A percentile compares a stretch with the other conserved stretches of the same genome.
Evolutionary conservation across 1,140 invertebrate genomes (phyloP).

Genomic region (Pogonomyrmex californicus): DNA sequence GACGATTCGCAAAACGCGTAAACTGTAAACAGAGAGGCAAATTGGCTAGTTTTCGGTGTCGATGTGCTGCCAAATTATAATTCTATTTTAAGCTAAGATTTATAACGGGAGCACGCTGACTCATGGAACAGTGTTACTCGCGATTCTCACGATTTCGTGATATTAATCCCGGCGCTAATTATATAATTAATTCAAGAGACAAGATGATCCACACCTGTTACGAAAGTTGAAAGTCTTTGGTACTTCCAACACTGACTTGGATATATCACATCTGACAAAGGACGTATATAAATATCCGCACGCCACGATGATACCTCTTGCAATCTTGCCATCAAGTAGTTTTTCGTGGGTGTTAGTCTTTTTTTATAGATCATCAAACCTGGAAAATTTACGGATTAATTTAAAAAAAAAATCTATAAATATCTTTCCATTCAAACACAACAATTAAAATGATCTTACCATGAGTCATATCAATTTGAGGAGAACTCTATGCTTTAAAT

Average conservation of each 20-base stretch:
- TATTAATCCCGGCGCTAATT: not conserved
- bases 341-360: not conserved
- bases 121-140: slow-evolving; percentile 15
- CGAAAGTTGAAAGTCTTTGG: not conserved
- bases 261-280: not conserved
- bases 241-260: not conserved
- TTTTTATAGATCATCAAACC: not conserved
- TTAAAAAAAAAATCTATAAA: not conserved
- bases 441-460: not conserved
- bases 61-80: slow-evolving; percentile 4
- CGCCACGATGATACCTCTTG: not conserved
- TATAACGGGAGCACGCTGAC: not conserved
- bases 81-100: slow-evolving; percentile 63
- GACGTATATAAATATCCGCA: slow-evolving; percentile 12
- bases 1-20: not conserved
- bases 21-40: slow-evolving; percentile 22
- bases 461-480: not conserved
- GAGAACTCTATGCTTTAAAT: not conserved
- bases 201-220: not conserved
- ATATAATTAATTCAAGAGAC: slow-evolving; percentile 24
- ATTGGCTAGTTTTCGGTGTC: not conserved
- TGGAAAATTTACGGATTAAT: not conserved
- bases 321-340: not conserved
- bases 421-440: not conserved
- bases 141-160: not conserved